Conservation (phyloP, 2,888 invertebrate genomes). For the Tromatobia lineatoria region DNA sequence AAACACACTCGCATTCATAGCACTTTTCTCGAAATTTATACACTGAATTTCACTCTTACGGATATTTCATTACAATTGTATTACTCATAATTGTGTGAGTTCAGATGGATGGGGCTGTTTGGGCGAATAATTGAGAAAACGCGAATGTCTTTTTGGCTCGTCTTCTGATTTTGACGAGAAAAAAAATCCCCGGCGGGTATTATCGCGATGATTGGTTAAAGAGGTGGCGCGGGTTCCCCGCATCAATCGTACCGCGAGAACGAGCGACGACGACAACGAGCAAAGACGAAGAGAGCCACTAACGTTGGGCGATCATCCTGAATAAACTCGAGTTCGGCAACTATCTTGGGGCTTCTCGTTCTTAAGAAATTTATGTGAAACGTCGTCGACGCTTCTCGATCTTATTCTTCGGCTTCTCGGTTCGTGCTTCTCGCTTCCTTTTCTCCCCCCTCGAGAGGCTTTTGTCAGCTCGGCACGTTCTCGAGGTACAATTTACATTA, state of each 20-base stretch:
- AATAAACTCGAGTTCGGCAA: conserved; percentile 42
- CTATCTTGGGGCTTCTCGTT: conserved; percentile 11
- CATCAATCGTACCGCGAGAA: conserved; percentile 66
- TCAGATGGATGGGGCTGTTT: conserved; percentile 5
- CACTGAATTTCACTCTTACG: conserved; percentile 67
- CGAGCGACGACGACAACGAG: conserved; percentile 26
- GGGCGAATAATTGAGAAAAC: conserved; percentile 8
- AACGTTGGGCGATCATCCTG: conserved; percentile 22
- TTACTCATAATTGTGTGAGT: conserved; percentile 42
- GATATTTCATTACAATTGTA: conserved; percentile 70
- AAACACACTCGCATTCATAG: not conserved
- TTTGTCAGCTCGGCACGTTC: conserved; percentile 40
- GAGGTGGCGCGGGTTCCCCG: conserved; percentile 39
- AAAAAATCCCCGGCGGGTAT: conserved; percentile 55
- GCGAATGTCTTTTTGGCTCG: not conserved
- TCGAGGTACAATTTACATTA: conserved; percentile 50
- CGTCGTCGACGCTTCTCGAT: not conserved
- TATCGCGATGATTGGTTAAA: conserved; percentile 67
- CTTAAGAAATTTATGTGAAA: conserved; percentile 44
- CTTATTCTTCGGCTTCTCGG: not conserved
- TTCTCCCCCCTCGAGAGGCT: not conserved
- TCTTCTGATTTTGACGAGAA: conserved; percentile 29
- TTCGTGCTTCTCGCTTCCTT: conserved; percentile 5
- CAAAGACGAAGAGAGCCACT: not conserved
- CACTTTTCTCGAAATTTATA: conserved; percentile 53